Evolutionary conservation across 1,140 invertebrate species (phyloP), one percentile per base, ranked within the genome.

Genomic region (Drosophila tristis): DNA sequence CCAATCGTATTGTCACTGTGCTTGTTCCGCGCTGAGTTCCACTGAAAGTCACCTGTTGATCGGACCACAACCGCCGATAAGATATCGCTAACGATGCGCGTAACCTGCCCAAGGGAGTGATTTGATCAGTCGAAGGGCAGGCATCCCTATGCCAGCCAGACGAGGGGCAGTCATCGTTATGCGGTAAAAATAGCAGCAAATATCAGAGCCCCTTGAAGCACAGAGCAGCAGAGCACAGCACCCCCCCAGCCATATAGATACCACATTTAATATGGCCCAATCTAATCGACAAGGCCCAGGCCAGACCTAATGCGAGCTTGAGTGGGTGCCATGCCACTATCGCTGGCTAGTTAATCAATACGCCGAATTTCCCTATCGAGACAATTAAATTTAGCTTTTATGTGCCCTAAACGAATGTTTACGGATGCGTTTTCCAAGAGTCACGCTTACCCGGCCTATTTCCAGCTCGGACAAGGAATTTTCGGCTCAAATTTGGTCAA

Each of bases 261-360:
- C 56, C 20, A 25, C 35, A 50, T 70, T 48, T 49, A 58, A 57
- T 51, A 9, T 31, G 8, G 31, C 50, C 9, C 23, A 47, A 86
- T 86, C 82, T 86, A 75, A 86, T 86, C 70, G 44, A 15, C 45
- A 20, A 20, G 20, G 20, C 50, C 43, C 35, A 13, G 45, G n/a
- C 45, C 26, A 61, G 48, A 42, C 31, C 68, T 49, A 75, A 66
- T 75, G 48, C 62, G 74, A 87, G 78, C 61, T 85, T 77, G 61
- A 84, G 39, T 15, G 16, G 51, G 25, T 29, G 50, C 43, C 55
- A 55, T 55, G 20, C 20, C 20, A 20, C 60, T 60, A 75, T 67
- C 55, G 58, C 54, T 60, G 44, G 23, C 50, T 85, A 85, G 23
- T 50, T 85, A 85, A 84, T 85, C 80, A 70, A 49, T 56, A 55